These are phyloP conservation scores for Sciurus carolinensis DNA, from an alignment of 2,797 vertebrate species.

Conservation along the genomic window DNA sequence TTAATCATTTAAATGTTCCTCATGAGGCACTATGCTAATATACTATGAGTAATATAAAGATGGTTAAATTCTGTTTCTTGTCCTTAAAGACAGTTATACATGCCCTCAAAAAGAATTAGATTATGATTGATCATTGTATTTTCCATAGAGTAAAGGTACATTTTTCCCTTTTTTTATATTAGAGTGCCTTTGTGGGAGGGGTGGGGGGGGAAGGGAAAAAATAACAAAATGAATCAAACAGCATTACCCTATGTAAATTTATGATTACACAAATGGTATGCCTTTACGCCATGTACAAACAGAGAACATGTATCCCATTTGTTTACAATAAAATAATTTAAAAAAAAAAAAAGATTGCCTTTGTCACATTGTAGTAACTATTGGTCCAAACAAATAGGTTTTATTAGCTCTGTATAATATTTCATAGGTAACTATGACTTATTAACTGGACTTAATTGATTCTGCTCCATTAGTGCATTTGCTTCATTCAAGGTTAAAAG, in stretches of 20 bases:
- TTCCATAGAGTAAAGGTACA: background rate
- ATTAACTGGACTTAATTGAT: conserved; percentile 45
- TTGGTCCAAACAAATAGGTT: conserved; percentile 8
- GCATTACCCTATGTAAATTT: no score
- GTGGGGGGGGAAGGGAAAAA: no score
- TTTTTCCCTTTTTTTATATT: conserved; percentile 16
- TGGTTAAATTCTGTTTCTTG: conserved; percentile 14
- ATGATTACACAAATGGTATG: no score
- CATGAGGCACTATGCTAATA: conserved; percentile 9
- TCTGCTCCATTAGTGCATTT: conserved; percentile 32
- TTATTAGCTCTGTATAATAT: conserved; percentile 48
- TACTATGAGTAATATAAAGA: background rate
- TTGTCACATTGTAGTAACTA: background rate
- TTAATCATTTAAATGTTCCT: conserved; percentile 29
- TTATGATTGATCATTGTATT: background rate
- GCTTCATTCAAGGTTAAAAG: background rate
- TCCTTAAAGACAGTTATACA: background rate
- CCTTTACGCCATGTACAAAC: no score
- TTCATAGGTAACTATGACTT: conserved; percentile 36
- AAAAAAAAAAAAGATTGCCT: background rate
- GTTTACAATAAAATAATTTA: no score
- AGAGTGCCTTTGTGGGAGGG: background rate
- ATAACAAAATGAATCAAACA: no score
- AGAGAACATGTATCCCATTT: no score
- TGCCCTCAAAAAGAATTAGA: background rate